These are phyloP conservation scores for Argynnis bischoffii DNA, from an alignment of 2,888 invertebrate species.

Conservation along the genomic window DNA sequence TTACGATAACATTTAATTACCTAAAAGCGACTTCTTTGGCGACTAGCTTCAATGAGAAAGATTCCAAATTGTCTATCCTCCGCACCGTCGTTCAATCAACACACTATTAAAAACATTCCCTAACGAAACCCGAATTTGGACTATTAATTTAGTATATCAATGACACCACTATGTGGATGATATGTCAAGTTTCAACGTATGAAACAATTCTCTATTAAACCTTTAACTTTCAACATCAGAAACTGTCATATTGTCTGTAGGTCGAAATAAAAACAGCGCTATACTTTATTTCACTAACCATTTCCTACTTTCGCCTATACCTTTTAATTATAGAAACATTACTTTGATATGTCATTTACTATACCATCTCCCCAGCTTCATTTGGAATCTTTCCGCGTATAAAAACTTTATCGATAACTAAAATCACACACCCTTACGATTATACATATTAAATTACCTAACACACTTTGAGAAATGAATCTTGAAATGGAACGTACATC, in stretches of 20 bases:
- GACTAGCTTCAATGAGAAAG: slow-evolving; percentile 80
- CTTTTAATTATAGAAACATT: slow-evolving; percentile 63
- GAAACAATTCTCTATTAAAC: slow-evolving; percentile 78
- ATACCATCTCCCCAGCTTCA: slow-evolving; percentile 62
- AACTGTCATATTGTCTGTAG: slow-evolving; percentile 74
- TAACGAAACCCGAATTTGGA: slow-evolving; percentile 52
- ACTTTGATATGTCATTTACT: slow-evolving; percentile 80
- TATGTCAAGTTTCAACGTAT: slow-evolving; percentile 64
- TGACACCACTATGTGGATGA: slow-evolving; percentile 77
- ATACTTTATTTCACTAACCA: slow-evolving; percentile 65
- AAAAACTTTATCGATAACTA: slow-evolving; percentile 69
- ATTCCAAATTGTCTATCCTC: slow-evolving; percentile 71
- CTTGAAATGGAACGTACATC: slow-evolving; percentile 35
- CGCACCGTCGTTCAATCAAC: slow-evolving; percentile 33
- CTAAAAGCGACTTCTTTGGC: slow-evolving; percentile 76
- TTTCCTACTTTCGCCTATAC: slow-evolving; percentile 48
- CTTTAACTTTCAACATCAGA: slow-evolving; percentile 70
- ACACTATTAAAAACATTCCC: slow-evolving; percentile 32
- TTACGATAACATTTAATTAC: slow-evolving; percentile 71
- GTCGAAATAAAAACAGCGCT: slow-evolving; percentile 63
- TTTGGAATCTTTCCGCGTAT: slow-evolving; percentile 80
- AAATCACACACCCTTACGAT: slow-evolving; percentile 76
- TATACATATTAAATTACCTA: slow-evolving; percentile 62
- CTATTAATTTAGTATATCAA: slow-evolving; percentile 61
- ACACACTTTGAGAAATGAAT: slow-evolving; percentile 58